Percentiles rank a stretch among this genome's conserved stretches.
These are phyloP conservation scores for Coelinius sp. DNA, from an alignment of 2,888 invertebrate species.

Conservation along the genomic window DNA sequence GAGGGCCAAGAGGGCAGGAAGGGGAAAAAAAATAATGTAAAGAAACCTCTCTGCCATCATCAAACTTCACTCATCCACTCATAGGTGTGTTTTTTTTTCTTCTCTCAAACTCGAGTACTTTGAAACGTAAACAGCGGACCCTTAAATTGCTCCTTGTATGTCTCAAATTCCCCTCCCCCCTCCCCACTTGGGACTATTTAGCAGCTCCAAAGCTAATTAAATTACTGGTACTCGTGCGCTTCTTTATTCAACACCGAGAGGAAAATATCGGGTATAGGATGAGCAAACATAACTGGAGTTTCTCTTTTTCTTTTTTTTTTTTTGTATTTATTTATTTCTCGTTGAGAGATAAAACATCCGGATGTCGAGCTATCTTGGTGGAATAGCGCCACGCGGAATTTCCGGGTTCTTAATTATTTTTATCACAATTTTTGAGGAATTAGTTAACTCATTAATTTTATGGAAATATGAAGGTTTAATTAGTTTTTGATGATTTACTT, in stretches of 20 bases:
- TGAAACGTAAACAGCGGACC: conserved; percentile 39
- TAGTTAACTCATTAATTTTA: too few species aligned
- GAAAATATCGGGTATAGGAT: neutral
- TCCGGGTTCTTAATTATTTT: neutral
- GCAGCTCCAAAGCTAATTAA: conserved; percentile 54
- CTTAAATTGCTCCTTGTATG: conserved; percentile 54
- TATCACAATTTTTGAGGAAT: neutral
- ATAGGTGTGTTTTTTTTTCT: conserved; percentile 36
- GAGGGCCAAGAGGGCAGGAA: conserved; percentile 23
- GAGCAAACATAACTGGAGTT: neutral
- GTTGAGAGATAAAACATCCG: neutral
- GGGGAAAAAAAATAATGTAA: conserved; percentile 7
- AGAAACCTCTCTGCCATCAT: neutral
- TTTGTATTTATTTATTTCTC: neutral
- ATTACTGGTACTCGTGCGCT: conserved; percentile 46
- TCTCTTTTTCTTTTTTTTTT: neutral
- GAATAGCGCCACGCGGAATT: neutral
- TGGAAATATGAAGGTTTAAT: neutral
- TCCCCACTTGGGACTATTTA: conserved; percentile 44
- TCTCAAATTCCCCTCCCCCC: neutral
- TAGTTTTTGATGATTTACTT: neutral
- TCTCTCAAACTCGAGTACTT: conserved; percentile 2
- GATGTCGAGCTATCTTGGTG: neutral
- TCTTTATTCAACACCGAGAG: conserved; percentile 14
- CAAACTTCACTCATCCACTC: neutral